These are phyloP conservation scores for Ceratoteleas bidentatus DNA, from an alignment of 1,140 invertebrate genomes.

Conservation along the genomic window DNA sequence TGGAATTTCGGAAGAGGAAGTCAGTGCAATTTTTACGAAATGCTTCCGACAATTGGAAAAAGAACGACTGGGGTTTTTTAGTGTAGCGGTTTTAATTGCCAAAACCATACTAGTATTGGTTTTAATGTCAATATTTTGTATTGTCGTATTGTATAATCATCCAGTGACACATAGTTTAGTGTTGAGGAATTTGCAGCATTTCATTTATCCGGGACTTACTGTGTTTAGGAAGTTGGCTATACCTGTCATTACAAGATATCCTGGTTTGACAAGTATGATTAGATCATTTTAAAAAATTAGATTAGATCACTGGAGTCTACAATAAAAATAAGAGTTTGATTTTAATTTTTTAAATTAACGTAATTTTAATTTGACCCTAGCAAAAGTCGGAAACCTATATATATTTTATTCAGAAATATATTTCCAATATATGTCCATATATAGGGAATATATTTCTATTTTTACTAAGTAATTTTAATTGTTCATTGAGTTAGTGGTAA, in stretches of 20 bases:
- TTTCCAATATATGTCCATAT: no score
- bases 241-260: slow-evolving; percentile 84
- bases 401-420: no score
- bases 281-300: no score
- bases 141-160: slow-evolving; percentile 75
- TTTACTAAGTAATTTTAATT: no score
- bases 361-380: no score
- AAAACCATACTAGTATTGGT: slow-evolving; percentile 47
- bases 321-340: no score
- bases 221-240: slow-evolving; percentile 84
- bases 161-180: slow-evolving; percentile 82
- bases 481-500: no score
- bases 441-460: no score
- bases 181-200: slow-evolving; percentile 85
- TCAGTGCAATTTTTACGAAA: slow-evolving; percentile 81
- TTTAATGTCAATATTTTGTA: slow-evolving; percentile 61
- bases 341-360: no score
- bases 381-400: no score
- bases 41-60: slow-evolving; percentile 78
- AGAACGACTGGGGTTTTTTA: slow-evolving; percentile 57
- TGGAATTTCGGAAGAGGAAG: slow-evolving; percentile 80
- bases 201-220: slow-evolving; percentile 86
- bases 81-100: slow-evolving; percentile 24
- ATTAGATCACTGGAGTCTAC: no score
- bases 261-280: slow-evolving; percentile 83